phyloP scores from a whole-genome alignment of 2,113 vertebrate species.

The Chionis minor region DNA sequence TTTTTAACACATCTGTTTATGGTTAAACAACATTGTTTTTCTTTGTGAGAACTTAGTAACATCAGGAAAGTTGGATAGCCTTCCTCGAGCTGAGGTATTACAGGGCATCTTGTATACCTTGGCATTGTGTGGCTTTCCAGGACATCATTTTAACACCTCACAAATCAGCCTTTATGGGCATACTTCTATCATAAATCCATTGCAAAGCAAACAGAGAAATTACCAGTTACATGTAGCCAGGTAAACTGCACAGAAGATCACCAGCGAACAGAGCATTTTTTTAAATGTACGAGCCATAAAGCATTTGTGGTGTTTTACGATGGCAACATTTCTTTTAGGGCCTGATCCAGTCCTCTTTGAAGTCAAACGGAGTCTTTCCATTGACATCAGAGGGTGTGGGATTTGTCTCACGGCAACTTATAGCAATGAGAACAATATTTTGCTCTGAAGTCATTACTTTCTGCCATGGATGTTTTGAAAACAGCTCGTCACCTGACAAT shows the following conservation, averaged over 20 bases:
- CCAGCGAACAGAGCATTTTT: neutral
- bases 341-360: conserved; percentile 48
- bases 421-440: conserved; percentile 67
- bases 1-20: conserved; percentile 13
- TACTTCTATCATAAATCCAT: conserved; percentile 19
- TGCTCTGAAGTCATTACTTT: conserved; percentile 65
- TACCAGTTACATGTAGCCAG: neutral
- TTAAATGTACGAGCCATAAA: neutral
- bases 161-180: conserved; percentile 66
- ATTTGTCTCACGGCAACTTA: conserved; percentile 63
- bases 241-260: conserved; percentile 10
- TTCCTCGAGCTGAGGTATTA: neutral
- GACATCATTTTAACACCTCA: conserved; percentile 56
- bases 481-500: conserved; percentile 60
- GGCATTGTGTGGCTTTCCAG: conserved; percentile 57
- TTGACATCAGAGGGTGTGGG: conserved; percentile 65
- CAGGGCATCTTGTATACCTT: conserved; percentile 54
- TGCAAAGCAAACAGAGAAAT: conserved; percentile 34
- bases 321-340: conserved; percentile 34
- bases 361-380: conserved; percentile 48
- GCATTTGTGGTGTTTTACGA: conserved; percentile 19
- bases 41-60: conserved; percentile 40
- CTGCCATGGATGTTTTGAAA: conserved; percentile 42
- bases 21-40: conserved; percentile 31
- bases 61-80: conserved; percentile 24